Conservation (phyloP, 2,888 invertebrate genomes). For the Sphaerophoria taeniata region DNA sequence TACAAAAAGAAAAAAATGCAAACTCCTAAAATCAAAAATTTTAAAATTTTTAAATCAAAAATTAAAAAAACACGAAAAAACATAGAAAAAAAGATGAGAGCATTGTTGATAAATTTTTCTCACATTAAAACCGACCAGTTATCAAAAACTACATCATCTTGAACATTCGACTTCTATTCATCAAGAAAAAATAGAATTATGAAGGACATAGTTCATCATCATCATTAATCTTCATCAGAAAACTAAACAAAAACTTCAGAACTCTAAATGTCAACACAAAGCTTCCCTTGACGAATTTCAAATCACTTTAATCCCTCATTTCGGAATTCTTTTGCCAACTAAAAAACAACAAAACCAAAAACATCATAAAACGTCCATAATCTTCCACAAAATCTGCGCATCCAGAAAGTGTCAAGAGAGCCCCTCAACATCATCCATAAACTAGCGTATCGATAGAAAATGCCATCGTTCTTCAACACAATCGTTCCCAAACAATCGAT, state of each 20-base stretch:
- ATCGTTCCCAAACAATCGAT: no score
- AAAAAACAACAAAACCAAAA: constrained; percentile 3
- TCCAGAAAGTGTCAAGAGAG: constrained; percentile 47
- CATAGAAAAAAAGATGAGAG: no score
- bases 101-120: no score
- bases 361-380: constrained; percentile 29
- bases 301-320: constrained; percentile 30
- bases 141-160: no score
- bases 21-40: no score
- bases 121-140: no score
- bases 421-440: constrained; percentile 39
- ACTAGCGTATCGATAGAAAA: constrained; percentile 36
- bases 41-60: no score
- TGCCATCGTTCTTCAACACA: constrained; percentile 16
- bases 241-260: not conserved
- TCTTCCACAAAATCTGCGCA: constrained; percentile 32
- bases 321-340: not conserved
- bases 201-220: constrained; percentile 21
- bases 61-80: no score
- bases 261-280: constrained; percentile 25
- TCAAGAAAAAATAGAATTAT: no score
- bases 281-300: not conserved
- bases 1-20: no score
- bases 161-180: no score
- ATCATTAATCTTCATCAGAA: constrained; percentile 22